Base-by-base conservation (phyloP, 2,888 invertebrate species). In the Gymnoscelis rufifasciata region DNA sequence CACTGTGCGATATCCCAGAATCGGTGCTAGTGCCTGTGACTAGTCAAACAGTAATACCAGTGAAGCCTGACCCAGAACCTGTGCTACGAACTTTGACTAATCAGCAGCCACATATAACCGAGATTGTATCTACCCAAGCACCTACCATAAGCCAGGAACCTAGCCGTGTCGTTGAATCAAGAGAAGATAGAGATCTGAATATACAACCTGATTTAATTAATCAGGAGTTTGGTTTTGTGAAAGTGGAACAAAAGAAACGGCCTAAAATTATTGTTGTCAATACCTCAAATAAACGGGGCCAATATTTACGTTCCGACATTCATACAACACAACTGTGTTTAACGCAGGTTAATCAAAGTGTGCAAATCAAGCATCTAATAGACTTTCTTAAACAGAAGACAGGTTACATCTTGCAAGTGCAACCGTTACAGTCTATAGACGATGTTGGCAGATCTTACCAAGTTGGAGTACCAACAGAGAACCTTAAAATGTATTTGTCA, bases 201-300 rank as follows among this genome's bases (percentile, higher is more conserved):
- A 8, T 6, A 33, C 13, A 15, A 33, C 31, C 15, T 33, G 31
- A 14, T 15, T 33, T 33, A 13, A 8, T 14, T n/a, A 15, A 15
- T n/a, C 31, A 33, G n/a, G 15, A 33, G n/a, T 12, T 33, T 13
- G 31, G 2, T n/a, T 33, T 15, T 33, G 31, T 33, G 14, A 33
- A 15, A 33, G 31, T 33, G 31, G 31, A 33, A 33, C 31, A 33
- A 33, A 33, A 33, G 14, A 33, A 33, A 14, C 14, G 31, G 7
- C 31, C 31, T 14, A 33, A 14, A 33, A 33, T 33, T 3, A 2
- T 2, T 33, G 15, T 31, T 8, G 14, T 33, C 6, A 15, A n/a
- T 5, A 33, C 15, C 4, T 5, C 14, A 14, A 14, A 14, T 14
- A 15, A 13, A 6, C 31, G 14, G n/a, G 14, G n/a, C 31, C 31